Evolutionary conservation across 2,797 vertebrate species (phyloP).

Genomic region (Chaetodon trifasciatus): DNA sequence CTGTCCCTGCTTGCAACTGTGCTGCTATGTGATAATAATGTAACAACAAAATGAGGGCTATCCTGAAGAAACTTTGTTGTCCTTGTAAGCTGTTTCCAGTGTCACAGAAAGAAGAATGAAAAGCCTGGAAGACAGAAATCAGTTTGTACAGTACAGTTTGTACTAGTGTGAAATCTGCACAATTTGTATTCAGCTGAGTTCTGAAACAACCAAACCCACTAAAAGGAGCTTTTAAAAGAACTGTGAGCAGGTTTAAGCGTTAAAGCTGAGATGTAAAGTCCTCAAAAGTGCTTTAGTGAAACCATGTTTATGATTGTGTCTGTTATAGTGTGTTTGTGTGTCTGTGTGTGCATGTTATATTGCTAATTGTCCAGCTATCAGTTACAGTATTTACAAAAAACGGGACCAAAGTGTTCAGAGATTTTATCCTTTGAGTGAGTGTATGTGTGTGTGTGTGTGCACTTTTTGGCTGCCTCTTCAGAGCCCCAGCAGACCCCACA

Average conservation of each 20-base stretch:
- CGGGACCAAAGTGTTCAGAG: constrained; percentile 3
- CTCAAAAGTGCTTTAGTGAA: not conserved
- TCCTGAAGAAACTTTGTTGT: not conserved
- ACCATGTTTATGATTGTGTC: not conserved
- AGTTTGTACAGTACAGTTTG: not conserved
- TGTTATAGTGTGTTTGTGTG: constrained; percentile 7
- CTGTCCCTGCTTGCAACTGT: no score
- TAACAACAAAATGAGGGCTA: not conserved
- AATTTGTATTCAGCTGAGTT: not conserved
- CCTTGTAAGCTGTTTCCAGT: not conserved
- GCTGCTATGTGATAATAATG: no score
- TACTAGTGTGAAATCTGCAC: not conserved
- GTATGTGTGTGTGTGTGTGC: constrained; percentile 25
- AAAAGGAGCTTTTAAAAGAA: not conserved
- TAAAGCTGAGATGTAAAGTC: not conserved
- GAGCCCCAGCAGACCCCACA: constrained; percentile 50
- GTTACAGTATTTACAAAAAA: constrained; percentile 18
- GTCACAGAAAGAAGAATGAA: not conserved
- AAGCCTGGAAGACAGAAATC: no score
- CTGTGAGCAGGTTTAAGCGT: not conserved
- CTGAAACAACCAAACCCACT: not conserved
- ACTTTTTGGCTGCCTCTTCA: constrained; percentile 26
- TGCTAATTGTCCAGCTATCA: constrained; percentile 7
- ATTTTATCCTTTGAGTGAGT: constrained; percentile 13
- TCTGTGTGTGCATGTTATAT: constrained; percentile 1